phyloP scores from a whole-genome alignment of 2,888 invertebrate genomes.

The Dryocosmus kuriphilus region DNA sequence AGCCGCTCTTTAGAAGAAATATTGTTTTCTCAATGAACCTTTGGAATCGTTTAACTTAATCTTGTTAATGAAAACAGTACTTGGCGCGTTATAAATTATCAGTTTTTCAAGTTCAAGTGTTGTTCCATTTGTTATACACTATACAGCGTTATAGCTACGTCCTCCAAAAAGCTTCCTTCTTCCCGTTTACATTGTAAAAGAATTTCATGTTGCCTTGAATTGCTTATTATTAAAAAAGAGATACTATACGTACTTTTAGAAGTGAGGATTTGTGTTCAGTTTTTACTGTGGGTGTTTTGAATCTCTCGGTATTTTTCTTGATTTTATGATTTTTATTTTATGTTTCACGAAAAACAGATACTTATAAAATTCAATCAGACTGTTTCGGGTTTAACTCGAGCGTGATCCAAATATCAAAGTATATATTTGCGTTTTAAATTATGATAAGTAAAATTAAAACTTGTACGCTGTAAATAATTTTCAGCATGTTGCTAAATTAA shows the following conservation, averaged over 20 bases:
- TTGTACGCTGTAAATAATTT: background rate
- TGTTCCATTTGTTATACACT: background rate
- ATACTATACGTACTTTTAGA: background rate
- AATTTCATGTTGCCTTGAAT: background rate
- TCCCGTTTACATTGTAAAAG: background rate
- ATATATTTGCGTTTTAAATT: too few relatives aligned
- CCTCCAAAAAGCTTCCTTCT: background rate
- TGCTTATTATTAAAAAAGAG: background rate
- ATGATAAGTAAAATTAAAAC: too few relatives aligned
- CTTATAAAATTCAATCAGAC: too few relatives aligned
- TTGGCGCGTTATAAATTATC: background rate
- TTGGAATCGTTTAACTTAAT: background rate
- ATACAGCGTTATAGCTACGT: background rate
- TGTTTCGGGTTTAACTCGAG: too few relatives aligned
- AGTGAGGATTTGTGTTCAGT: background rate
- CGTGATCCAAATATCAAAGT: too few relatives aligned
- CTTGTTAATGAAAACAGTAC: background rate
- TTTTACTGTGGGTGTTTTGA: too few relatives aligned
- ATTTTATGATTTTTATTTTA: too few relatives aligned
- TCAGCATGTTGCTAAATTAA: background rate
- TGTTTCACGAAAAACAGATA: too few relatives aligned
- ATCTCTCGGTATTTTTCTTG: too few relatives aligned
- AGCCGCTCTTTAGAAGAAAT: too few relatives aligned
- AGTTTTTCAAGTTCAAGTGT: background rate
- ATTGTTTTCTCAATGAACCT: background rate